These are phyloP conservation scores for Brachionus sp. DNA, from an alignment of 1,140 invertebrate genomes.

Conservation along the genomic window DNA sequence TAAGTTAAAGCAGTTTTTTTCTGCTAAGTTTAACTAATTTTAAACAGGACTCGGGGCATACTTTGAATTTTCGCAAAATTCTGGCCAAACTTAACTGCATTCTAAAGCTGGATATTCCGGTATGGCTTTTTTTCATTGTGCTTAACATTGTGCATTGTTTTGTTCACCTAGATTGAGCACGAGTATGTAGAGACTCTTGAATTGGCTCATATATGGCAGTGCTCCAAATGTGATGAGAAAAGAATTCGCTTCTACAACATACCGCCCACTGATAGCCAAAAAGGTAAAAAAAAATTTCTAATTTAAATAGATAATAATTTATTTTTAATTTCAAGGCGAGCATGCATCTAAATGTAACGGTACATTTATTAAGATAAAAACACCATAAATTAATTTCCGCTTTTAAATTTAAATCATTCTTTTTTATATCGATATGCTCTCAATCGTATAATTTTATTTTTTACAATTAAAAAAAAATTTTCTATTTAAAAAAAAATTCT, in stretches of 20 bases:
- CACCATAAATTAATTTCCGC: conserved; percentile 1
- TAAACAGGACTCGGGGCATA: background rate
- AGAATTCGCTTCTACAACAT: conserved; percentile 40
- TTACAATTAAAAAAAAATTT: background rate
- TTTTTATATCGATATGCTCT: background rate
- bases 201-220: conserved; percentile 26
- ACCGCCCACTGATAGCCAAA: conserved; percentile 37
- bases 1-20: no score
- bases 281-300: background rate
- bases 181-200: conserved; percentile 25
- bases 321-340: background rate
- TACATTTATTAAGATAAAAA: background rate
- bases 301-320: background rate
- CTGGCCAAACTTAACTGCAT: background rate
- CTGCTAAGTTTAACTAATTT: background rate
- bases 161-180: conserved; percentile 10
- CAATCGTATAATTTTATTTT: background rate
- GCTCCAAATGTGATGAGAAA: conserved; percentile 36
- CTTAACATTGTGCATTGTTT: background rate
- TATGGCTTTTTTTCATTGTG: background rate
- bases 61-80: conserved; percentile 11
- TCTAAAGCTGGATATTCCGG: conserved; percentile 21
- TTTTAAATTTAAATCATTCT: background rate
- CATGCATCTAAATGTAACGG: conserved; percentile 31
- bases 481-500: background rate